Base-by-base conservation (phyloP, 1,140 invertebrate species). In the Drosophila nasuta region DNA sequence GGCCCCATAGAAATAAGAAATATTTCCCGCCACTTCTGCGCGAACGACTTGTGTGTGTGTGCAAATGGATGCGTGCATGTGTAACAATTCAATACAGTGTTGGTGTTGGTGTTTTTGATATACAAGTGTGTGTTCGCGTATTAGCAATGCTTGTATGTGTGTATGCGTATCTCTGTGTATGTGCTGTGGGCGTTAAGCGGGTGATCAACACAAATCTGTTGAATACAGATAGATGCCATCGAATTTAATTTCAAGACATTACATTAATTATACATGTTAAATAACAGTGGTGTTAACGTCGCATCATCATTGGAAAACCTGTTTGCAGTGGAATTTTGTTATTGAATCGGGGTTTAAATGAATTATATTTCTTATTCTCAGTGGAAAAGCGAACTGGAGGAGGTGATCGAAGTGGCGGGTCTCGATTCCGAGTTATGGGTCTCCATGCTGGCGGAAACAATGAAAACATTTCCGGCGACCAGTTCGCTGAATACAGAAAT, bases 381-480 rank as follows among this genome's bases (percentile, higher is more conserved):
- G 98, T 99, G 98, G 98, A 95, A 95, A 93, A 94, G 94, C 79
- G 98, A 99, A 92, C 92, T 99, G 80, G 97, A 99, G 91, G 97
- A 98, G 91, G 98, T 99, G 64, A 95, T 99, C 81, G 96, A 98
- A 92, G 96, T 98, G 68, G 98, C 98, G 10, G 95, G 96, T 6
- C 94, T 97, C 70, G 98, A 99, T 93, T 96, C 96, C 49, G 98
- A 99, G 92, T 95, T 98, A 72, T 99, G 98, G 98, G 98, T 99
- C 8, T 97, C 97, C 0, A 98, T 98, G 97, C 94, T 99, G 75
- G 98, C 97, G 10, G 98, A 99, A 94, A 96, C 98, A 65, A 96
- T 99, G 93, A 98, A 98, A 91, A 97, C 97, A 0, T 98, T 97
- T 92, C 98, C 98, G 2, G 95, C 96, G 0, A 96, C 96, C 5